Conservation (phyloP, 1,140 invertebrate genomes). For the Anthonomus grandis region DNA sequence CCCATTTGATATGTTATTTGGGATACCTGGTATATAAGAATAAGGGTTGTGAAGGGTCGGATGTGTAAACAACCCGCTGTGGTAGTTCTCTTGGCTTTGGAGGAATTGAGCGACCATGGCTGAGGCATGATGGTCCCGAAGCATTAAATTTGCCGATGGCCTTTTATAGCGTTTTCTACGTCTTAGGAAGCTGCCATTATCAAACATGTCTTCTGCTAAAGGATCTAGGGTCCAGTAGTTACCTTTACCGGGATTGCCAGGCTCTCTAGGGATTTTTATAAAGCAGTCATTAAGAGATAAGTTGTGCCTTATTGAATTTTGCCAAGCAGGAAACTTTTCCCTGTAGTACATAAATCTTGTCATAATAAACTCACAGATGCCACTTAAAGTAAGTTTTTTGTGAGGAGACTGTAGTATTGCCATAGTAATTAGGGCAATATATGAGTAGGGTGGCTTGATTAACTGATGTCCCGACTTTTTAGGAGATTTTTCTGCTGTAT, state of each 20-base stretch:
- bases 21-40: conserved; percentile 41
- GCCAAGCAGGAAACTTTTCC: conserved; percentile 94
- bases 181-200: conserved; percentile 95
- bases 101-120: conserved; percentile 46
- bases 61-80: conserved; percentile 48
- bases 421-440: conserved; percentile 98
- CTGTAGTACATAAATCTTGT: conserved; percentile 95
- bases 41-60: conserved; percentile 47
- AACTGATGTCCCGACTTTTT: conserved; percentile 47
- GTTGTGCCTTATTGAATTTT: conserved; percentile 97
- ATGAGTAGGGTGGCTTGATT: conserved; percentile 96
- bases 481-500: conserved; percentile 22
- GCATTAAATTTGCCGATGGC: conserved; percentile 61
- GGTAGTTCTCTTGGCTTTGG: conserved; percentile 45
- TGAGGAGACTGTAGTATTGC: conserved; percentile 95
- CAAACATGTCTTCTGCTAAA: conserved; percentile 97
- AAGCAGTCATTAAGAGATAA: conserved; percentile 98
- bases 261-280: conserved; percentile 96
- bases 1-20: conserved; percentile 30
- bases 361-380: conserved; percentile 99
- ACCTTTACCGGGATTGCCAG: conserved; percentile 97
- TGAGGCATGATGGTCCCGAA: conserved; percentile 50
- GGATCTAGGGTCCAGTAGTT: conserved; percentile 99
- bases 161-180: conserved; percentile 94
- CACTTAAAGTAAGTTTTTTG: conserved; percentile 93